Conservation (phyloP, 2,113 vertebrate genomes). For the Nibea coibor region DNA sequence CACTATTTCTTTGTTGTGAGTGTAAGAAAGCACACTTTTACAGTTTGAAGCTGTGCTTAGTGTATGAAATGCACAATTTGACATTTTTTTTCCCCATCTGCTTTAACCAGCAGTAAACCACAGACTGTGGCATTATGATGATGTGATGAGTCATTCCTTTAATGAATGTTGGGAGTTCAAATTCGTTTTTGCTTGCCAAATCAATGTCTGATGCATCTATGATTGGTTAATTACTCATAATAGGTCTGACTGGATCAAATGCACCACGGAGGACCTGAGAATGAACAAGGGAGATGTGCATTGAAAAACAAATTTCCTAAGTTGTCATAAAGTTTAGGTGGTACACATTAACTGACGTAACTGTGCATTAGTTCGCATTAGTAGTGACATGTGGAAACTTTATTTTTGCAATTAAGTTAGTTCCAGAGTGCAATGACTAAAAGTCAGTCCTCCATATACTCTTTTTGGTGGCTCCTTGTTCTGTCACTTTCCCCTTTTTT, state of each 20-base stretch:
- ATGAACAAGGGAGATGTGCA: not conserved
- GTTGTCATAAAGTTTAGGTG: not conserved
- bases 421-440: no score
- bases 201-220: constrained; percentile 31
- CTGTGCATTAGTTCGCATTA: not conserved
- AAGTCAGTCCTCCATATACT: no score
- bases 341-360: not conserved
- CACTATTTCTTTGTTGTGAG: not conserved
- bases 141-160: constrained; percentile 39
- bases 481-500: no score
- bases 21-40: not conserved
- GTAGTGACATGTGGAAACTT: no score
- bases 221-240: constrained; percentile 28
- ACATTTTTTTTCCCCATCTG: constrained; percentile 35
- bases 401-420: no score
- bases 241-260: constrained; percentile 18
- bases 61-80: constrained; percentile 7
- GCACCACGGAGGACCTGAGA: not conserved
- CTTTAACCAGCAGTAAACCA: constrained; percentile 26
- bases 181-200: constrained; percentile 9
- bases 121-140: constrained; percentile 48
- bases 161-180: constrained; percentile 20
- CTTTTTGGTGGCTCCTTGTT: no score
- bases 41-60: not conserved
- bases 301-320: not conserved